phyloP scores from a whole-genome alignment of 2,113 vertebrate species.

The Scortum barcoo region DNA sequence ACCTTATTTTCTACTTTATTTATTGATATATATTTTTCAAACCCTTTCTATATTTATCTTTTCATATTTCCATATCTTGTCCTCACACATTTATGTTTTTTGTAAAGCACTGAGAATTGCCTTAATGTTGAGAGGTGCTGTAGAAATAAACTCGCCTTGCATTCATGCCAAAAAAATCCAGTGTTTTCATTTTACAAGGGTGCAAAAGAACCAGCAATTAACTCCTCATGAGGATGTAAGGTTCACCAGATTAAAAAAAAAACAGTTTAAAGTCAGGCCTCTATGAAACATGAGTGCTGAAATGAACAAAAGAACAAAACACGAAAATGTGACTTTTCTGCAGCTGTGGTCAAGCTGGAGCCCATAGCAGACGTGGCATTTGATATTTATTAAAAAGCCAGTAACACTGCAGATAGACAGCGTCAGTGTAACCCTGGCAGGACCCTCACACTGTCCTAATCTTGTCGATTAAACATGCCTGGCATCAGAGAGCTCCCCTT shows the following conservation, averaged over 20 bases:
- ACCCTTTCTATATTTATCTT: background rate
- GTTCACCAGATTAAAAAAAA: background rate
- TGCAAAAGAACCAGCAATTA: constrained; percentile 1
- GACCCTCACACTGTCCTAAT: constrained; percentile 48
- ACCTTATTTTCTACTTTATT: background rate
- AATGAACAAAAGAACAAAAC: constrained; percentile 17
- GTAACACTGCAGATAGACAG: background rate
- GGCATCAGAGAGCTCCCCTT: constrained; percentile 51
- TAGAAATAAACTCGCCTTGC: background rate
- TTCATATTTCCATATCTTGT: background rate
- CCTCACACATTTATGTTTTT: background rate
- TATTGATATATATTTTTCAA: background rate
- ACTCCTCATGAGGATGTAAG: background rate
- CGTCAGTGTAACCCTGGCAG: constrained; percentile 20
- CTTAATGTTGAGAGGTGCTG: background rate
- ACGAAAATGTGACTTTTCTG: background rate
- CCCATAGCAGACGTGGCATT: background rate
- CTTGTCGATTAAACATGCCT: constrained; percentile 53
- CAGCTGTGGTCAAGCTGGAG: background rate
- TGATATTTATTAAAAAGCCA: constrained; percentile 23
- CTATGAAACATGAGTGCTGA: background rate
- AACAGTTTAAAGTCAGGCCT: background rate
- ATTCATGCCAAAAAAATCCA: background rate
- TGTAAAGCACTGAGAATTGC: background rate
- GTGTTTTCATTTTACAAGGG: background rate